Conservation (phyloP, 2,113 vertebrate species). For the Malurus melanocephalus region DNA sequence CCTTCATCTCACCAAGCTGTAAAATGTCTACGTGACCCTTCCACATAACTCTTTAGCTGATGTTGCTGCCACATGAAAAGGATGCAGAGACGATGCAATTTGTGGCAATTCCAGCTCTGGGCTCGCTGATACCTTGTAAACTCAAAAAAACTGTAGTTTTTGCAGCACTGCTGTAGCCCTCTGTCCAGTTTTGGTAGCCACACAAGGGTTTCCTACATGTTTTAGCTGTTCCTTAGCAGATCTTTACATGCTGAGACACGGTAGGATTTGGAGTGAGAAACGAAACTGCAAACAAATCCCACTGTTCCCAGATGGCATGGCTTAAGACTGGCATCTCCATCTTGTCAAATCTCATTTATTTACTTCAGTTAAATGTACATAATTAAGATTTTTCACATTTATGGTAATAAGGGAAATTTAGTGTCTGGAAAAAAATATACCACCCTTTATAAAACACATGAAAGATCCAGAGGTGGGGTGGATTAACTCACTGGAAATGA, state of each 20-base stretch:
- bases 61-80: not conserved
- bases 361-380: not conserved
- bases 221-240: slow-evolving; percentile 13
- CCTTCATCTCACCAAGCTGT: no score
- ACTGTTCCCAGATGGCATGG: slow-evolving; percentile 50
- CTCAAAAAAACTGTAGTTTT: not conserved
- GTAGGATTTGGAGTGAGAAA: slow-evolving; percentile 32
- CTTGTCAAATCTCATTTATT: slow-evolving; percentile 36
- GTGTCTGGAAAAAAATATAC: not conserved
- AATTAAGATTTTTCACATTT: not conserved
- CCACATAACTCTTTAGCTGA: not conserved
- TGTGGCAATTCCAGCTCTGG: not conserved
- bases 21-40: no score
- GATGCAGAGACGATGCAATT: not conserved
- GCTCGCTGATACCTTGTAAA: not conserved
- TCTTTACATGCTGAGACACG: not conserved
- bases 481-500: not conserved
- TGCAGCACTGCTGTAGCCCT: not conserved
- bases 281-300: slow-evolving; percentile 38
- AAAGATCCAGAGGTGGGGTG: not conserved
- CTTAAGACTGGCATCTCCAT: slow-evolving; percentile 13
- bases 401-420: not conserved
- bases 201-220: not conserved
- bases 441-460: not conserved
- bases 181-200: not conserved